phyloP scores from a whole-genome alignment of 1,140 invertebrate species.

The Sitobion miscanthi region DNA sequence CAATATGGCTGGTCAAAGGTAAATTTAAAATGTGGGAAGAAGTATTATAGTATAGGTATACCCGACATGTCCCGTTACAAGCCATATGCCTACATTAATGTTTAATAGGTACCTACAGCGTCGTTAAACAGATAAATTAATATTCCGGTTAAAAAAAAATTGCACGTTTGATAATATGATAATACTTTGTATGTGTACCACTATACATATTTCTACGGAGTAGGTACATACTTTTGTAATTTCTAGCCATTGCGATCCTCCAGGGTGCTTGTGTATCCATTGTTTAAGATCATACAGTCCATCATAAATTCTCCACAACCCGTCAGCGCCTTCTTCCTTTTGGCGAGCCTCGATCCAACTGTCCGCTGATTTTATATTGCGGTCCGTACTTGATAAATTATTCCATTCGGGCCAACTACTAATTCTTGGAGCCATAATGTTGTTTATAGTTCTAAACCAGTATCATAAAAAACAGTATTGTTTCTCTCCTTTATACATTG shows the following conservation, averaged over 20 bases:
- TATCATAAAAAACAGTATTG: neutral
- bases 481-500: neutral
- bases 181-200: neutral
- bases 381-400: conserved; percentile 57
- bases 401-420: conserved; percentile 57
- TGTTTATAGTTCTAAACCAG: neutral
- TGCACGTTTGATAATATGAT: neutral
- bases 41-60: too few species aligned
- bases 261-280: conserved; percentile 77
- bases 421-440: conserved; percentile 47
- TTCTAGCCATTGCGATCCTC: conserved; percentile 76
- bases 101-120: too few species aligned
- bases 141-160: too few species aligned
- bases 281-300: conserved; percentile 76
- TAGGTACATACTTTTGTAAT: conserved; percentile 68
- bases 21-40: too few species aligned
- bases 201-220: neutral
- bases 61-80: too few species aligned
- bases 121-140: too few species aligned
- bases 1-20: too few species aligned
- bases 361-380: conserved; percentile 58
- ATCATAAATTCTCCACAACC: conserved; percentile 79
- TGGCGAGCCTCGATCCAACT: conserved; percentile 72
- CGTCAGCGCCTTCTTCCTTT: conserved; percentile 75
- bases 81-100: too few species aligned